Evolutionary conservation across 2,113 vertebrate genomes (phyloP).

Genomic region (Leucopsar rothschildi): DNA sequence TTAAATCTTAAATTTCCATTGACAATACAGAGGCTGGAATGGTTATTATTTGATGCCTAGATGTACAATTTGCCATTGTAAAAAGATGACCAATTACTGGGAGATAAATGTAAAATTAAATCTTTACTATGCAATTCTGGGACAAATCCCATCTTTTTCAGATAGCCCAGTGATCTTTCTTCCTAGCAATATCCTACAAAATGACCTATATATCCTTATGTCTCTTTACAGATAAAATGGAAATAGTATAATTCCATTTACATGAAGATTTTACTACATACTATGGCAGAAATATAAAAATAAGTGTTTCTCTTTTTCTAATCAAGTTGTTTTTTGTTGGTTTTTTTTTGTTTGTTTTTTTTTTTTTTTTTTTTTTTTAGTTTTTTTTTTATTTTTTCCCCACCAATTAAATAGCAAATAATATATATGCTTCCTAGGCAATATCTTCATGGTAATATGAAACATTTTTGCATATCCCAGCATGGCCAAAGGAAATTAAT

Average conservation of each 20-base stretch:
- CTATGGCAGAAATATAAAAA: not conserved
- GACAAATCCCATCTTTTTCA: not conserved
- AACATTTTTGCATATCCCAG: not conserved
- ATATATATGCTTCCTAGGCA: not conserved
- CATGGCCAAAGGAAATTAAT: not conserved
- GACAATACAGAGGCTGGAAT: not conserved
- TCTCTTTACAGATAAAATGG: not conserved
- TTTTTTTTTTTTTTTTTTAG: too few species aligned
- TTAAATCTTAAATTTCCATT: not conserved
- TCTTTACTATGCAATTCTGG: not conserved
- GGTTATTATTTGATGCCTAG: not conserved
- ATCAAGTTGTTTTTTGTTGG: not conserved
- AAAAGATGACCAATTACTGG: not conserved
- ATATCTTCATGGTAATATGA: not conserved
- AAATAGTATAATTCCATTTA: not conserved
- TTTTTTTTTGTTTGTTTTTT: too few species aligned
- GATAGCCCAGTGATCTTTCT: not conserved
- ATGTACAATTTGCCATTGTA: not conserved
- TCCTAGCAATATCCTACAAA: not conserved
- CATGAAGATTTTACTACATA: not conserved
- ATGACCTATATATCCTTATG: not conserved
- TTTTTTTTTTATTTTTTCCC: not conserved
- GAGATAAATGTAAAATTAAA: not conserved
- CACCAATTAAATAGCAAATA: not conserved
- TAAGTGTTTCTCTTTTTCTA: not conserved